Evolutionary conservation across 2,797 vertebrate genomes (phyloP).

Genomic region (Anguilla anguilla): DNA sequence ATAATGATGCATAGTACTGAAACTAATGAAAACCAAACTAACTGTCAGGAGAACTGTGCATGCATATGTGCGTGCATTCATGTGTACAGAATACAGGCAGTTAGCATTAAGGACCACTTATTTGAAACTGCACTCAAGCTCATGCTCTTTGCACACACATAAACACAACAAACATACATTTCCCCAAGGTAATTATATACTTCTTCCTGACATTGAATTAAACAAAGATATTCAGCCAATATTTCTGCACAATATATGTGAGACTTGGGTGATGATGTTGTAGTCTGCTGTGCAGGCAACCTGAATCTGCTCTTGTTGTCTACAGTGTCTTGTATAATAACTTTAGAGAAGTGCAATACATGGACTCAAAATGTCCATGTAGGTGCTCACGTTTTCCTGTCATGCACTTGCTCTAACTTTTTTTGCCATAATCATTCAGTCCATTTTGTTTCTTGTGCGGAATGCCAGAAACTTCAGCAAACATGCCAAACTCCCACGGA

Average conservation of each 20-base stretch:
- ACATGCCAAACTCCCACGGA: neutral
- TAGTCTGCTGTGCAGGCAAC: too few relatives aligned
- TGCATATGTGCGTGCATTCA: neutral
- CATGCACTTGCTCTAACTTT: neutral
- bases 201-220: too few relatives aligned
- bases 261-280: too few relatives aligned
- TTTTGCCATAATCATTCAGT: neutral
- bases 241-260: too few relatives aligned
- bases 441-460: neutral
- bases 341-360: neutral
- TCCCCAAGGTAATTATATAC: too few relatives aligned
- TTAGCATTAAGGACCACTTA: too few relatives aligned
- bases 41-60: neutral
- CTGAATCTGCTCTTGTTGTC: too few relatives aligned
- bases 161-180: too few relatives aligned
- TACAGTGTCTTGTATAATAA: too few relatives aligned
- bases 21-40: neutral
- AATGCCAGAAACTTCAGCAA: neutral
- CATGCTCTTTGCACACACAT: too few relatives aligned
- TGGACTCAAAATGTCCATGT: neutral
- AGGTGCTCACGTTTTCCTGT: neutral
- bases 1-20: neutral
- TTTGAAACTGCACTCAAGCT: too few relatives aligned
- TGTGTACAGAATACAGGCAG: neutral
- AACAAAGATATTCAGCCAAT: too few relatives aligned